Evolutionary conservation across 1,140 invertebrate genomes (phyloP).

Genomic region (Arctopsyche grandis): DNA sequence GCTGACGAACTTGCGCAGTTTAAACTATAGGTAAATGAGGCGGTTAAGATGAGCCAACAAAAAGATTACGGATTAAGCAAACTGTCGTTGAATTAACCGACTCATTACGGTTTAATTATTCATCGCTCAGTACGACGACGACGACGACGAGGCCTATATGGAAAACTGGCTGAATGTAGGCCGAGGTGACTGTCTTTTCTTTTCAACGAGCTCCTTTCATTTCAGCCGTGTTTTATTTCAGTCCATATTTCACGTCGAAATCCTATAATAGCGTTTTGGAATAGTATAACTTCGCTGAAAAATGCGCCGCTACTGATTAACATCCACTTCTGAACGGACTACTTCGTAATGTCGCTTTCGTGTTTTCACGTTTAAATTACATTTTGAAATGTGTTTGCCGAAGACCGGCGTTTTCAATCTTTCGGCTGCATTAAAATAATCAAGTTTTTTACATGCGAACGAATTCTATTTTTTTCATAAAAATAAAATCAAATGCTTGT

Average conservation of each 20-base stretch:
- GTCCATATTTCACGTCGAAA: neutral
- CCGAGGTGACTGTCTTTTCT: constrained; percentile 19
- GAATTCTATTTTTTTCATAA: too few relatives aligned
- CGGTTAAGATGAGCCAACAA: constrained; percentile 3
- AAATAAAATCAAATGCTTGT: too few relatives aligned
- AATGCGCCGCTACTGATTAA: too few relatives aligned
- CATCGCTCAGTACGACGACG: constrained; percentile 5
- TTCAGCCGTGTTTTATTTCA: constrained; percentile 2
- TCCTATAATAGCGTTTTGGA: neutral
- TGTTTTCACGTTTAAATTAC: too few relatives aligned
- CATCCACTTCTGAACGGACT: too few relatives aligned
- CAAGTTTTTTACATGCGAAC: too few relatives aligned
- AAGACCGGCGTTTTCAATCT: too few relatives aligned
- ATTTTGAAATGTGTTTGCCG: too few relatives aligned
- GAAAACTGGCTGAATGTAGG: constrained; percentile 21
- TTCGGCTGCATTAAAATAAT: too few relatives aligned
- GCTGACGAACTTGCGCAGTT: neutral
- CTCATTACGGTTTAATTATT: constrained; percentile 47
- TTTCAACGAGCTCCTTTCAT: constrained; percentile 8
- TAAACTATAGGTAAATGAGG: neutral
- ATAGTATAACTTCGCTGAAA: neutral
- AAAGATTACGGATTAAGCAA: constrained; percentile 26
- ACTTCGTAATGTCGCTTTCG: too few relatives aligned
- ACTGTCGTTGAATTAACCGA: constrained; percentile 31
- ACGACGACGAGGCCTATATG: constrained; percentile 1